Base-by-base conservation (phyloP, 2,113 vertebrate species). In the Ariopsis seemanni region DNA sequence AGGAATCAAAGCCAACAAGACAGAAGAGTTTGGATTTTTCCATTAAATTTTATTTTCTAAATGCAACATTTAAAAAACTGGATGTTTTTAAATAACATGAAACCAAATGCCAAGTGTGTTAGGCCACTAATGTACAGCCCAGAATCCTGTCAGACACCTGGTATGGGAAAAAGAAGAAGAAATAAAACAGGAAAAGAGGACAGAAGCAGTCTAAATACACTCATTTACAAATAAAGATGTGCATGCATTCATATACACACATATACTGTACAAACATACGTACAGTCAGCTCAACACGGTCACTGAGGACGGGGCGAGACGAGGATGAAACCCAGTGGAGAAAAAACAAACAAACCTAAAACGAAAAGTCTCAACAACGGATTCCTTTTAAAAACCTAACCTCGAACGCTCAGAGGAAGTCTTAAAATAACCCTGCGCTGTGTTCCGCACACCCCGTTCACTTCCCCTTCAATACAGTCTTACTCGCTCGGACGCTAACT, bases 261-360 rank as follows among this genome's bases (percentile, higher is more conserved):
- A 93, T 63, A 90, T 90, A 92, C 90, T 63, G 90, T 90, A 92
- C 90, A 93, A 88, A 91, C 91, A 86, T 83, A 92, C 90, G 81
- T 80, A 87, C 90, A 86, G 77, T 85, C 88, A 69, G 83, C 83
- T 80, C 85, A 55, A 89, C 86, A 86, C 78, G 27, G 63, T 82
- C 27, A 67, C 85, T 80, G 83, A 53, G 84, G 84, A 85, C 81
- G 86, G 87, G 58, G 12, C 67, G 63, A 67, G 63, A 80, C 58
- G 53, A 80, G 82, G 27, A 55, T 5, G 5, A 82, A 69, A 82
- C 60, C 53, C 65, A 18, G 27, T 27, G 69, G 22, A 20, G 34
- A 7, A 83, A 83, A 15, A 83, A 82, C 0, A 55, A 7, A 30
- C 60, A n/a, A 50, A 18, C 18, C 10, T 52, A 42, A 25, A 30